Percentiles rank a stretch among this genome's conserved stretches.
Conservation (phyloP, 2,888 invertebrate species). For the Agriopis aurantiaria region DNA sequence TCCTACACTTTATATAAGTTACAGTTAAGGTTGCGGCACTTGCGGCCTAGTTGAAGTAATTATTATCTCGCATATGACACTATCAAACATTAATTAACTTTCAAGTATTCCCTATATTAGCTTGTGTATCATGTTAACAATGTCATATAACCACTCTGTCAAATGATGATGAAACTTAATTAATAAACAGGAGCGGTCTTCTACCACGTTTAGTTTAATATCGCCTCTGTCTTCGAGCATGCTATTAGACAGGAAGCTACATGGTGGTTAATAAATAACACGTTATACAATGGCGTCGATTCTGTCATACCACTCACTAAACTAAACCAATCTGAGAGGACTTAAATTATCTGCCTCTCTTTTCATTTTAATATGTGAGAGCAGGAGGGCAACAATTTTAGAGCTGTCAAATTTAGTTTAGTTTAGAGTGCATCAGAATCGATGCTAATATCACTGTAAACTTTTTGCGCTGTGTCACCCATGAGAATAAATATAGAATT, state of each 20-base stretch:
- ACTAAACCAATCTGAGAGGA: too few species aligned
- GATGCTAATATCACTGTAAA: background rate
- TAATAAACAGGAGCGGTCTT: conserved; percentile 1
- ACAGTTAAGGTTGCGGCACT: too few species aligned
- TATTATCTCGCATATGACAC: background rate
- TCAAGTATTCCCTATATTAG: conserved; percentile 4
- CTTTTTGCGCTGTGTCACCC: background rate
- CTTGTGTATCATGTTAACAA: conserved; percentile 10
- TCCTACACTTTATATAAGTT: too few species aligned
- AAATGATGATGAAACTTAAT: conserved; percentile 18
- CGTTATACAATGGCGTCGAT: too few species aligned
- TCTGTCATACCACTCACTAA: too few species aligned
- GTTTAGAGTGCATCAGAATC: too few species aligned
- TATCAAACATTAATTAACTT: conserved; percentile 17
- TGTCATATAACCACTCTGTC: conserved; percentile 14
- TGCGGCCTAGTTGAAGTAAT: too few species aligned
- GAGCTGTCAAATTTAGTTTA: too few species aligned
- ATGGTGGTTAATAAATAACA: background rate
- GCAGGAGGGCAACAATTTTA: too few species aligned
- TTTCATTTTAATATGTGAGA: too few species aligned
- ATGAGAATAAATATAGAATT: background rate
- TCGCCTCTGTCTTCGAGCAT: conserved; percentile 25
- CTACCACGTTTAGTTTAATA: conserved; percentile 2
- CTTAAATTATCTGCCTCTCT: too few species aligned
- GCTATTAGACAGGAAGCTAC: background rate